Evolutionary conservation across 2,113 vertebrate genomes (phyloP).

Genomic region (Labrus mixtus): DNA sequence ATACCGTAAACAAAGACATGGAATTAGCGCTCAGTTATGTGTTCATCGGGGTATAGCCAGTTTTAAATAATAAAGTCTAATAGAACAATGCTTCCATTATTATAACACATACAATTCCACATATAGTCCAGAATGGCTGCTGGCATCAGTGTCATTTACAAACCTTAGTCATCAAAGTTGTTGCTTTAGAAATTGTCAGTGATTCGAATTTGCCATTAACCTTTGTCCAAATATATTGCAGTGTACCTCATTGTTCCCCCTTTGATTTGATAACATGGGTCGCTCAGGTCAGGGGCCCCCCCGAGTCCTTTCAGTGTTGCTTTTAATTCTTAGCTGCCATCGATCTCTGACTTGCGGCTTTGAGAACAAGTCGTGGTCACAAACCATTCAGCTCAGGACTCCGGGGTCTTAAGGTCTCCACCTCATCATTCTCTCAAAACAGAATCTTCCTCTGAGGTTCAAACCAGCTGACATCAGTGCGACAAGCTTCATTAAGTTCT

Average conservation of each 20-base stretch:
- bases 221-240: too few species aligned
- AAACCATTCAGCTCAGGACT: conserved; percentile 12
- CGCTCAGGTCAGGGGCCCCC: not conserved
- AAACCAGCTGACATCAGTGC: conserved; percentile 15
- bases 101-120: too few species aligned
- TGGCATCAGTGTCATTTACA: too few species aligned
- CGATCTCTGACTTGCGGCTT: conserved; percentile 1
- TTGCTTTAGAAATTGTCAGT: too few species aligned
- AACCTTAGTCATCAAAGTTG: too few species aligned
- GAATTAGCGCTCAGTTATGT: not conserved
- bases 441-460: not conserved
- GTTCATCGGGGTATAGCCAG: too few species aligned
- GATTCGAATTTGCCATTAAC: too few species aligned
- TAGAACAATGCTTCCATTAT: too few species aligned
- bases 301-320: conserved; percentile 1
- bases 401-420: not conserved
- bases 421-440: not conserved
- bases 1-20: not conserved
- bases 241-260: too few species aligned
- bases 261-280: conserved; percentile 6
- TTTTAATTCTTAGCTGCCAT: conserved; percentile 1
- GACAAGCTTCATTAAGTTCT: conserved; percentile 30
- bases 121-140: too few species aligned
- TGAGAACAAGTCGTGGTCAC: conserved; percentile 7
- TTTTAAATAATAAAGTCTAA: too few species aligned